Conservation (phyloP, 2,888 invertebrate genomes). For the Pardosa pseudoannulata region DNA sequence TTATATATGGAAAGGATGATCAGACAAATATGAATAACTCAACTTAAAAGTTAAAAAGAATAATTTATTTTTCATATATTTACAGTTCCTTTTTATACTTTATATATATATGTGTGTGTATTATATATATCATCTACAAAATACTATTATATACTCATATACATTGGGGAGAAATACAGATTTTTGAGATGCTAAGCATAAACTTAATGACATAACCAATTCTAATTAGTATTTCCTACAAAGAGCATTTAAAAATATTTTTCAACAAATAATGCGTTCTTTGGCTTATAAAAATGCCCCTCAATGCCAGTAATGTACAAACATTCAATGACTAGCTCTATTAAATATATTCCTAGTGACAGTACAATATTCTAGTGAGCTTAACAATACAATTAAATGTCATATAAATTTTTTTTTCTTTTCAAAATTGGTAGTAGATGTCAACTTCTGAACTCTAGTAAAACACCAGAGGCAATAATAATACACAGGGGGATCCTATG, state of each 20-base stretch:
- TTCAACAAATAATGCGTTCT: not conserved
- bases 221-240: not conserved
- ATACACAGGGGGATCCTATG: too few species aligned
- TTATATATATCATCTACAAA: too few species aligned
- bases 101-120: not conserved
- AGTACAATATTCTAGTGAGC: too few species aligned
- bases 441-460: too few species aligned
- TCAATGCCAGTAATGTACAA: not conserved
- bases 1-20: too few species aligned
- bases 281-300: not conserved
- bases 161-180: not conserved
- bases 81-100: not conserved
- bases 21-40: too few species aligned
- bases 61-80: constrained; percentile 5
- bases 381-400: too few species aligned
- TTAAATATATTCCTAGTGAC: not conserved
- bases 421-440: too few species aligned
- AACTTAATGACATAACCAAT: not conserved
- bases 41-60: not conserved
- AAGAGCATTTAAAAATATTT: not conserved
- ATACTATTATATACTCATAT: not conserved
- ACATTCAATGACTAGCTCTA: not conserved
- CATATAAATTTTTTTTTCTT: too few species aligned
- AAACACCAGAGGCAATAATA: too few species aligned
- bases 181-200: not conserved